Percentiles rank a stretch among this genome's conserved stretches.
phyloP scores from a whole-genome alignment of 2,888 invertebrate species.

The Atethmia centrago region DNA sequence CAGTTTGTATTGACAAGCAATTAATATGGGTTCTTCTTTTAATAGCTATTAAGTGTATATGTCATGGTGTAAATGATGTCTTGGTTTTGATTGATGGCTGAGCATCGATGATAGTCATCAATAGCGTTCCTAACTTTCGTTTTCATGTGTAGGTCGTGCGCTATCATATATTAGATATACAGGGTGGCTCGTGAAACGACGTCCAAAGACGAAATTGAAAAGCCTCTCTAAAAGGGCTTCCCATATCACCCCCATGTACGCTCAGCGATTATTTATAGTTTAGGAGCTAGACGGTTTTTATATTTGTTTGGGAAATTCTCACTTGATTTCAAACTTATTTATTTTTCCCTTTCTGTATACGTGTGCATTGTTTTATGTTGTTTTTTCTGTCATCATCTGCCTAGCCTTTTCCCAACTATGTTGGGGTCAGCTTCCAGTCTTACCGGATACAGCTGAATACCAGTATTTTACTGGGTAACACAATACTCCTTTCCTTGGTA shows the following conservation, averaged over 20 bases:
- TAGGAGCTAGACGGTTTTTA: background rate
- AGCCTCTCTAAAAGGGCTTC: background rate
- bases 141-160: slow-evolving; percentile 6
- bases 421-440: too few relatives aligned
- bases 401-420: too few relatives aligned
- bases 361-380: background rate
- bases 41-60: slow-evolving; percentile 50
- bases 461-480: too few relatives aligned
- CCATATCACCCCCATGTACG: background rate
- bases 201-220: background rate
- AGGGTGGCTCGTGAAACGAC: background rate
- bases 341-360: background rate
- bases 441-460: too few relatives aligned
- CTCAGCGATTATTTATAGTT: background rate
- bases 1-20: slow-evolving; percentile 73
- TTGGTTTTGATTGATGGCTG: slow-evolving; percentile 29
- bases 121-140: slow-evolving; percentile 1
- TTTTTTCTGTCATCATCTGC: too few relatives aligned
- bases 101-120: slow-evolving; percentile 17
- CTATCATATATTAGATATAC: background rate
- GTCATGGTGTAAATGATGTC: slow-evolving; percentile 47
- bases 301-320: background rate
- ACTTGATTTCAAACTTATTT: background rate
- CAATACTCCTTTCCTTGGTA: too few relatives aligned
- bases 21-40: slow-evolving; percentile 71